Conservation (phyloP, 1,140 invertebrate species). For the Pachyrhynchus sulphureomaculatus region DNA sequence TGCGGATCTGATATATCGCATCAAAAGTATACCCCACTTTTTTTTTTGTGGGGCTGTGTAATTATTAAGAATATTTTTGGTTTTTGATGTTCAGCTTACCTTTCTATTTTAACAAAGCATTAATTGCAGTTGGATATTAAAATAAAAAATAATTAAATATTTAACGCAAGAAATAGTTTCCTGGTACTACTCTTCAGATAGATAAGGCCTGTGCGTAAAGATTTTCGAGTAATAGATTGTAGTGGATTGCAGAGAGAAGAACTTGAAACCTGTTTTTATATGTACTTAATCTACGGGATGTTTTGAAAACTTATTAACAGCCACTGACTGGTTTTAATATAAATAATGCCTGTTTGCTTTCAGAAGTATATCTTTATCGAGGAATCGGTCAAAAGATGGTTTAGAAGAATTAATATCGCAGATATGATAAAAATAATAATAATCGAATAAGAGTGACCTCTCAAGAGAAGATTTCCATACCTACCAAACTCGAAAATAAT, state of each 20-base stretch:
- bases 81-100: no score
- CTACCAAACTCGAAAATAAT: no score
- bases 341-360: conserved; percentile 15
- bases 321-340: conserved; percentile 26
- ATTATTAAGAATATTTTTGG: no score
- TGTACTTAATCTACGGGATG: conserved; percentile 28
- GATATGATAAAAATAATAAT: no score
- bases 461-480: no score
- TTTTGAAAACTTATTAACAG: conserved; percentile 31
- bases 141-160: no score
- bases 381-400: neutral
- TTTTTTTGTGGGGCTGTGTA: no score
- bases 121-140: no score
- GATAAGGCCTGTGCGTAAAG: conserved; percentile 20
- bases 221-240: conserved; percentile 28
- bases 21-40: no score
- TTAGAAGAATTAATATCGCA: neutral
- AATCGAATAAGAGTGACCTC: no score
- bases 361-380: conserved; percentile 19
- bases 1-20: no score
- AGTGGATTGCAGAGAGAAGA: conserved; percentile 14
- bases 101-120: no score
- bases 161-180: conserved; percentile 1
- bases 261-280: conserved; percentile 20
- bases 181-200: conserved; percentile 1